phyloP scores from a whole-genome alignment of 2,888 invertebrate genomes.

The Polydrusus tereticollis region DNA sequence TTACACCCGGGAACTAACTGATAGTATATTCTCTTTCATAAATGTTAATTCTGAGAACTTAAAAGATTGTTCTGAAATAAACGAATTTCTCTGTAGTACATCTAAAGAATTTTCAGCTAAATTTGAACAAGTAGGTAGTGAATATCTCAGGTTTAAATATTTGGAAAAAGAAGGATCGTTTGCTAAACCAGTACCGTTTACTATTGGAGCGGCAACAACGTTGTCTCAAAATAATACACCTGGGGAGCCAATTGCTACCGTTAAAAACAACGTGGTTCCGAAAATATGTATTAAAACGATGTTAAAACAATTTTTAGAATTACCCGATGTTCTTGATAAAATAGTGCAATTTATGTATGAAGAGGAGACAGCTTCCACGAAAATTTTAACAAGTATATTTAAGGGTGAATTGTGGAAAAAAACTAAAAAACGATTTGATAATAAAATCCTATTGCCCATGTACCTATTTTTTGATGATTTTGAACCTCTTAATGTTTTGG shows the following conservation, averaged over 20 bases:
- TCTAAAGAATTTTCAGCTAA: too few species aligned
- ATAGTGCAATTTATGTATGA: not conserved
- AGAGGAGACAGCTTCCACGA: not conserved
- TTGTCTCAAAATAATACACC: too few species aligned
- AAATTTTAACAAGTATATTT: conserved; percentile 27
- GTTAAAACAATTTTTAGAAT: too few species aligned
- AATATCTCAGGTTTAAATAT: not conserved
- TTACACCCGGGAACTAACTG: not conserved
- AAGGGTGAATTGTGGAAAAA: conserved; percentile 40
- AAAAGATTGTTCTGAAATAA: too few species aligned
- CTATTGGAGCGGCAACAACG: not conserved
- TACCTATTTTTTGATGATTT: conserved; percentile 36
- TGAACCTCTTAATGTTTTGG: conserved; percentile 40
- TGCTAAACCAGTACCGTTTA: not conserved
- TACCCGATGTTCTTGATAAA: not conserved
- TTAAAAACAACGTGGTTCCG: too few species aligned
- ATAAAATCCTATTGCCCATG: conserved; percentile 32
- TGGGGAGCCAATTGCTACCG: too few species aligned
- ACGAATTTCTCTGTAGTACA: too few species aligned
- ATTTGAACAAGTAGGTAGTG: too few species aligned
- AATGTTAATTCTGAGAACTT: not conserved
- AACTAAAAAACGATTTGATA: conserved; percentile 5
- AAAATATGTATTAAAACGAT: too few species aligned
- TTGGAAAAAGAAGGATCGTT: not conserved
- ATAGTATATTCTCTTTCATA: not conserved